These are phyloP conservation scores for Cranoglanis bouderius DNA, from an alignment of 2,113 vertebrate species.

Conservation along the genomic window DNA sequence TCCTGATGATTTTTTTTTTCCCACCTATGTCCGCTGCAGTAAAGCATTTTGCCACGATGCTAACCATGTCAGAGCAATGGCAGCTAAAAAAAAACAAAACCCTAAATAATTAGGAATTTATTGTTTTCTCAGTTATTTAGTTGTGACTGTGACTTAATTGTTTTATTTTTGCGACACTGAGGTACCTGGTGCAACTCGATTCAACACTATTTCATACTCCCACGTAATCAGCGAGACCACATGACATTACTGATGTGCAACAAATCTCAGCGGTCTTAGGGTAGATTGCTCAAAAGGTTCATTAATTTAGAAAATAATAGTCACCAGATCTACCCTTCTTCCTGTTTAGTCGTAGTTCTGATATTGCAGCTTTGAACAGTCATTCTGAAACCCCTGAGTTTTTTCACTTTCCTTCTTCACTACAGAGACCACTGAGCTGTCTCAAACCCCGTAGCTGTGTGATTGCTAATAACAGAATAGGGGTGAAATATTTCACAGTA, in stretches of 20 bases:
- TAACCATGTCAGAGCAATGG: too few relatives aligned
- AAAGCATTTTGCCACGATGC: neutral
- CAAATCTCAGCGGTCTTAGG: neutral
- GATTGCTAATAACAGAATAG: neutral
- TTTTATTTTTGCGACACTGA: neutral
- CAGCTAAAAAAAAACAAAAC: neutral
- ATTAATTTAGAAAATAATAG: neutral
- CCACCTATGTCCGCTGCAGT: neutral
- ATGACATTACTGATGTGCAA: neutral
- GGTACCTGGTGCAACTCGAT: neutral
- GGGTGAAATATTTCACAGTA: neutral
- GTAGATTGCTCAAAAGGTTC: neutral
- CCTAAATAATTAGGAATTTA: neutral
- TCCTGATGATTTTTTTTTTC: neutral
- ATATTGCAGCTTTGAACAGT: neutral
- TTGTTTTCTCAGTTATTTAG: neutral
- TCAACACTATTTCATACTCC: neutral
- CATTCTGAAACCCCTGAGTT: neutral
- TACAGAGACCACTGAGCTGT: neutral
- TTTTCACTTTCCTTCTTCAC: neutral
- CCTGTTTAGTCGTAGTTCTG: neutral
- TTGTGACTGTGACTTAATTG: neutral
- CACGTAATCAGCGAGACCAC: neutral
- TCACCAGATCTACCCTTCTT: neutral
- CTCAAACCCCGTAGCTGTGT: neutral